Percentiles rank a stretch among this genome's conserved stretches.
These are phyloP conservation scores for Halyomorpha halys DNA, from an alignment of 1,140 invertebrate genomes.

Conservation along the genomic window DNA sequence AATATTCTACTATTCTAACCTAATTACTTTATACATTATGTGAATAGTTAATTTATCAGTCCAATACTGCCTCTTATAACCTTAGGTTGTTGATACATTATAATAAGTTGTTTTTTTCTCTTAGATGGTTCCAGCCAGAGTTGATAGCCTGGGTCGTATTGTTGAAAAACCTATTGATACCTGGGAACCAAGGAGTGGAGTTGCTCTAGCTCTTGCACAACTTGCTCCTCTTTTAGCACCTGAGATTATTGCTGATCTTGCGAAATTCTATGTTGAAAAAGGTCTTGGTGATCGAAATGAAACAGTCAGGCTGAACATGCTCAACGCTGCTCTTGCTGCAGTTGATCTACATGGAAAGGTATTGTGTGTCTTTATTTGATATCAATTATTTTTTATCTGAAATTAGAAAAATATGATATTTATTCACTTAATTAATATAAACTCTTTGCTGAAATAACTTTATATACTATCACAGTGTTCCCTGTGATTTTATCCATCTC, in stretches of 20 bases:
- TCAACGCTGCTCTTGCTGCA: conserved; percentile 80
- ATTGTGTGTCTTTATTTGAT: conserved; percentile 26
- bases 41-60: too few species aligned
- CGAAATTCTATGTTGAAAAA: conserved; percentile 75
- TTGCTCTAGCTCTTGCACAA: conserved; percentile 68
- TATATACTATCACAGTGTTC: too few species aligned
- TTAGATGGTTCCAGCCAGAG: conserved; percentile 69
- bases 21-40: too few species aligned
- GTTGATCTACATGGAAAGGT: conserved; percentile 88
- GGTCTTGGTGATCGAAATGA: conserved; percentile 78
- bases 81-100: too few species aligned
- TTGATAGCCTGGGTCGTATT: conserved; percentile 86
- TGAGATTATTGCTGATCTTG: conserved; percentile 54
- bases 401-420: too few species aligned
- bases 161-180: conserved; percentile 72
- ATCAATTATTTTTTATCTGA: not conserved
- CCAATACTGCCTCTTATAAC: too few species aligned
- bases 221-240: conserved; percentile 58
- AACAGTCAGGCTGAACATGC: conserved; percentile 78
- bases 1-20: too few species aligned
- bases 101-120: conserved; percentile 24
- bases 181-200: conserved; percentile 79
- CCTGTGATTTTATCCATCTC: too few species aligned
- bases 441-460: too few species aligned
- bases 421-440: too few species aligned